phyloP scores from a whole-genome alignment of 2,888 invertebrate genomes.

The Synergus japonicus region DNA sequence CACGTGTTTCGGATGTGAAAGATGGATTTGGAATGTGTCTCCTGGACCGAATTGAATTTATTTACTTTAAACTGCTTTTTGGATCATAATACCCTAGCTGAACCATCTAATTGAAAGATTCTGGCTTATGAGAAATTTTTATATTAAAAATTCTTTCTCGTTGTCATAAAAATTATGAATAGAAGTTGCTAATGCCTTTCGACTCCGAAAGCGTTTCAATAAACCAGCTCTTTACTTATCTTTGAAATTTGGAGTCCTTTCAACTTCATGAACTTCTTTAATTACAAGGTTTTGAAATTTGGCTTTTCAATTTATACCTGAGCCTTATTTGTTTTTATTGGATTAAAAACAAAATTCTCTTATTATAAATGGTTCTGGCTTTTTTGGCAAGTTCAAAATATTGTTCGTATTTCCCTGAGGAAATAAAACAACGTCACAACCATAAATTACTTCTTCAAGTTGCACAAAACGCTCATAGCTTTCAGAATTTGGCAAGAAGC shows the following conservation, averaged over 20 bases:
- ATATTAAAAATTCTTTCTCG: too few species aligned
- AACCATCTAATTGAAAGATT: too few species aligned
- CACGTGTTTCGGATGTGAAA: constrained; percentile 23
- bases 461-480: constrained; percentile 31
- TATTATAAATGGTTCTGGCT: not conserved
- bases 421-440: constrained; percentile 20
- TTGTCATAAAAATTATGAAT: too few species aligned
- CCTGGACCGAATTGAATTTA: constrained; percentile 16
- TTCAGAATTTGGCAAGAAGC: constrained; percentile 35
- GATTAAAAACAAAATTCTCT: not conserved
- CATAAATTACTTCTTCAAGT: constrained; percentile 22
- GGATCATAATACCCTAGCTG: not conserved
- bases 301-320: not conserved
- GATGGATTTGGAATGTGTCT: constrained; percentile 15
- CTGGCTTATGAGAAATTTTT: too few species aligned
- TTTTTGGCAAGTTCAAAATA: constrained; percentile 9
- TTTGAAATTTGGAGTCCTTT: not conserved
- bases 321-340: not conserved
- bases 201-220: not conserved
- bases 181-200: not conserved
- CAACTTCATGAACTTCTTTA: not conserved
- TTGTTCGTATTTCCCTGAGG: constrained; percentile 1
- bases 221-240: too few species aligned
- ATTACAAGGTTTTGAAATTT: not conserved
- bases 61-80: not conserved